Evolutionary conservation across 1,140 invertebrate species (phyloP).

Genomic region (Platyscapa corneri): DNA sequence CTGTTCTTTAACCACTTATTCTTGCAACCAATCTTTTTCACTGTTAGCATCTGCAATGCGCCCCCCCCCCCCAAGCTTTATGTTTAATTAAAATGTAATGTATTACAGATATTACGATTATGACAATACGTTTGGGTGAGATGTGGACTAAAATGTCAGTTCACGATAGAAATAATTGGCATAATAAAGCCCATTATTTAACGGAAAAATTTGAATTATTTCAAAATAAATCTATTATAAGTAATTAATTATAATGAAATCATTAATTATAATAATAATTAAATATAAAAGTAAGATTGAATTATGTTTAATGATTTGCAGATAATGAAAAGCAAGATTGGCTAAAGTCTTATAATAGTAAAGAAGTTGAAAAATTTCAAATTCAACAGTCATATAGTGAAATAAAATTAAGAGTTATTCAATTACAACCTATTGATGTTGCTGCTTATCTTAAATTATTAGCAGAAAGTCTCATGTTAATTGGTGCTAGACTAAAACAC

Average conservation of each 20-base stretch:
- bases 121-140: conserved; percentile 42
- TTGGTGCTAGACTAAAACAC: conserved; percentile 34
- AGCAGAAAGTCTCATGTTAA: conserved; percentile 47
- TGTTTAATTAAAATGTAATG: neutral
- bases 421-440: conserved; percentile 45
- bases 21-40: no score
- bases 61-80: no score
- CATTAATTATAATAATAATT: neutral
- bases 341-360: conserved; percentile 3
- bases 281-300: neutral
- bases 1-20: no score
- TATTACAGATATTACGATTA: conserved; percentile 36
- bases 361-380: neutral
- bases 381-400: neutral
- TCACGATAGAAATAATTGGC: conserved; percentile 43
- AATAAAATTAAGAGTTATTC: conserved; percentile 20
- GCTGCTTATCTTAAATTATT: conserved; percentile 45
- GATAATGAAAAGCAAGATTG: conserved; percentile 28
- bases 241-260: neutral
- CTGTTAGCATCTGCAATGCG: no score
- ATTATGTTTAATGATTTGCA: conserved; percentile 3
- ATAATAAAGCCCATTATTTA: conserved; percentile 28
- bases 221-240: conserved; percentile 4
- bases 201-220: conserved; percentile 30
- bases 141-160: conserved; percentile 47